These are phyloP conservation scores for Apteryx owenii DNA, from an alignment of 2,113 vertebrate genomes.

Conservation along the genomic window DNA sequence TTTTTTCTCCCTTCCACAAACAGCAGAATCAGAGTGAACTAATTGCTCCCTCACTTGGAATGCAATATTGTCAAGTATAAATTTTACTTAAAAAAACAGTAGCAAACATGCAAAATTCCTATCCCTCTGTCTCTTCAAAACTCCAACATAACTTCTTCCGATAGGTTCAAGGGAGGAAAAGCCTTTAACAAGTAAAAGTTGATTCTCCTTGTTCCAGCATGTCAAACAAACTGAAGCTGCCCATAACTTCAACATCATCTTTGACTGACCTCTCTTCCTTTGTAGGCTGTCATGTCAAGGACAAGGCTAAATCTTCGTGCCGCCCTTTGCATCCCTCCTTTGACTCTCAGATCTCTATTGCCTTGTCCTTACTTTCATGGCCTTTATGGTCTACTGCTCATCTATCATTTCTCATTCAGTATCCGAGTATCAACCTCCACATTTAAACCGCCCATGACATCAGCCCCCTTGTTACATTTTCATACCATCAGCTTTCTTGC, in stretches of 20 bases:
- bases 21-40: background rate
- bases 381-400: background rate
- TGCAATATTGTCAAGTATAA: background rate
- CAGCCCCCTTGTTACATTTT: background rate
- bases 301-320: background rate
- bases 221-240: background rate
- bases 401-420: background rate
- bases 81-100: background rate
- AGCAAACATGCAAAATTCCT: background rate
- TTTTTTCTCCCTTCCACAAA: background rate
- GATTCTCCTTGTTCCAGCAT: background rate
- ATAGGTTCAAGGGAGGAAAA: background rate
- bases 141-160: background rate
- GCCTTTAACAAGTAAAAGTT: background rate
- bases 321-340: background rate
- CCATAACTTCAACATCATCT: background rate
- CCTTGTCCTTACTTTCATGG: background rate
- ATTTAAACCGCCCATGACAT: background rate
- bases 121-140: background rate
- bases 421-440: background rate
- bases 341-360: background rate
- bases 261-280: background rate
- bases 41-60: background rate
- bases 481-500: background rate
- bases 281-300: background rate